Evolutionary conservation across 2,113 vertebrate species (phyloP).

Genomic region (Antechinus stuartii): DNA sequence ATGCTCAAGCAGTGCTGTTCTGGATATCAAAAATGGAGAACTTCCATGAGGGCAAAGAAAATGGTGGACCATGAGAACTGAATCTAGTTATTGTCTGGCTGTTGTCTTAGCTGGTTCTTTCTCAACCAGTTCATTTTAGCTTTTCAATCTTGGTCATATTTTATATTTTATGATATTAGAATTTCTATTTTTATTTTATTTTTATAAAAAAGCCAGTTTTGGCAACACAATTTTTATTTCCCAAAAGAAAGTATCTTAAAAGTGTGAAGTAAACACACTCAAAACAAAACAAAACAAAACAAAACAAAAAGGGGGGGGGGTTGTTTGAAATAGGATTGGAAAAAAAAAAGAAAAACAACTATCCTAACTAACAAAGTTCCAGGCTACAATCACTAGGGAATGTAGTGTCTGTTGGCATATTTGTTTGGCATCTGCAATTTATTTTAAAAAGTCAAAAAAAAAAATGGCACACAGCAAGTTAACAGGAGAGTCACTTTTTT

Average conservation of each 20-base stretch:
- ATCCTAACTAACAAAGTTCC: constrained; percentile 32
- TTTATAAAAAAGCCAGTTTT: constrained; percentile 83
- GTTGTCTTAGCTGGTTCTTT: constrained; percentile 77
- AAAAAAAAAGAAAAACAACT: constrained; percentile 52
- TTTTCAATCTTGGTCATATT: constrained; percentile 77
- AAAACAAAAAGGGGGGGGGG: not conserved
- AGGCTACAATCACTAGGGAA: constrained; percentile 78
- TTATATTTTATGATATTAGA: constrained; percentile 73
- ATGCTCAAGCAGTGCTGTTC: constrained; percentile 62
- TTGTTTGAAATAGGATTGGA: constrained; percentile 43
- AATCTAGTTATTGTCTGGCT: constrained; percentile 82
- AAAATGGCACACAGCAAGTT: constrained; percentile 86
- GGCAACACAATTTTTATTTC: constrained; percentile 79
- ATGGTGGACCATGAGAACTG: constrained; percentile 70
- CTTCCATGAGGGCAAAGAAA: constrained; percentile 66
- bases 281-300: constrained; percentile 59
- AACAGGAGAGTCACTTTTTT: constrained; percentile 72
- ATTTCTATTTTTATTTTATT: constrained; percentile 39
- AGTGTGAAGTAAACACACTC: constrained; percentile 79
- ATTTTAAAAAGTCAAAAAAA: constrained; percentile 74
- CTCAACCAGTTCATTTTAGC: constrained; percentile 80
- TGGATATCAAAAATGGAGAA: constrained; percentile 80
- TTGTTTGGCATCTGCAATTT: constrained; percentile 89
- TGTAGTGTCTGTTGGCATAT: constrained; percentile 87
- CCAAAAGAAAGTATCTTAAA: constrained; percentile 79